Evolutionary conservation across 1,140 invertebrate genomes (phyloP), one percentile per base, ranked within the genome.

Genomic region (Helicorthomorpha holstii): DNA sequence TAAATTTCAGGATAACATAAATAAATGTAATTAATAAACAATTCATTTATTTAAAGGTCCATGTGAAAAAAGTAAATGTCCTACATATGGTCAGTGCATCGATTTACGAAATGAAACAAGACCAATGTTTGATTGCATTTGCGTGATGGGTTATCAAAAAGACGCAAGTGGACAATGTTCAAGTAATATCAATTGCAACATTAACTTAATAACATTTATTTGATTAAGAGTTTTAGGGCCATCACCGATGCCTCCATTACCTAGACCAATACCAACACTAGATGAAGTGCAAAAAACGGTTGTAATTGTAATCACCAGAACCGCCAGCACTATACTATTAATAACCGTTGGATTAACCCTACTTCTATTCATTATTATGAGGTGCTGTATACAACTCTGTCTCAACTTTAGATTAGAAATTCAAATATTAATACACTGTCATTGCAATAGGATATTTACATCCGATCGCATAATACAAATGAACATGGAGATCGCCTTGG

Each of bases 401-500:
- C 22, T 19, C 21, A 27, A n/a, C n/a, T n/a, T n/a, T n/a, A n/a
- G n/a, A n/a, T n/a, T n/a, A n/a, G n/a, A n/a, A n/a, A n/a, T n/a
- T n/a, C n/a, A n/a, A n/a, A n/a, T n/a, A n/a, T n/a, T n/a, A n/a
- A n/a, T n/a, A n/a, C n/a, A n/a, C n/a, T 16, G 21, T 4, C 50
- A 38, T 47, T 48, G 51, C 47, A 47, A 19, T 43, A 58, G 57
- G 21, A 56, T 65, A 16, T 64, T 64, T 53, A 62, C 64, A 7
- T 51, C 59, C 10, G 62, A 62, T 27, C 34, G 62, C 7, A 56
- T 65, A 14, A 65, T 65, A 47, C 63, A 65, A 52, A 65, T 65
- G 63, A 64, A 64, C 52, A 64, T 64, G 62, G 63, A 65, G 49
- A 61, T 64, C 7, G 58, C 63, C 19, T 48, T 65, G 10, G 42